Conservation (phyloP, 1,140 invertebrate species). For the Bombus cullumanus region DNA sequence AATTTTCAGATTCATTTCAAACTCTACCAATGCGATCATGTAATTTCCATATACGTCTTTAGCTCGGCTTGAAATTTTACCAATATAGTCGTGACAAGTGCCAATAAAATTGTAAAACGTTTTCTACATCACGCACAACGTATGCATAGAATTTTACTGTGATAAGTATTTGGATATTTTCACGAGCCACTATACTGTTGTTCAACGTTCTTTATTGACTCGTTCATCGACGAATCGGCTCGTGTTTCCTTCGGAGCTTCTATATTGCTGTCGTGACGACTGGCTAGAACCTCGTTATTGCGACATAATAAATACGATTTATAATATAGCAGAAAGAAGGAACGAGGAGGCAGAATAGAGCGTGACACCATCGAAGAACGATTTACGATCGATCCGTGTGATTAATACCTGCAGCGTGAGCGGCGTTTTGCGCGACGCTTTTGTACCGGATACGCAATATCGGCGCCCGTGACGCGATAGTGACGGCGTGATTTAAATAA, state of each 20-base stretch:
- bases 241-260: background rate
- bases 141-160: background rate
- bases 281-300: conserved; percentile 23
- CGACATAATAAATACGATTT: background rate
- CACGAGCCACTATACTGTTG: background rate
- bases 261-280: background rate
- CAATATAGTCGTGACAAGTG: too few relatives aligned
- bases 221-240: background rate
- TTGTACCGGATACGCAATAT: conserved; percentile 54
- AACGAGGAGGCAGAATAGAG: background rate
- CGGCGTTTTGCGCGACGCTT: conserved; percentile 8
- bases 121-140: background rate
- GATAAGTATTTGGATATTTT: background rate
- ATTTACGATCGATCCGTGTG: conserved; percentile 37
- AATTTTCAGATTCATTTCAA: too few relatives aligned
- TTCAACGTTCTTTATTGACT: background rate
- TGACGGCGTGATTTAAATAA: conserved; percentile 48
- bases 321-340: background rate
- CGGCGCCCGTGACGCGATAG: background rate
- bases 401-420: conserved; percentile 35
- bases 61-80: too few relatives aligned
- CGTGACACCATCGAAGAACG: conserved; percentile 48
- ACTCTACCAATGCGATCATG: too few relatives aligned
- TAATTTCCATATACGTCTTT: too few relatives aligned
- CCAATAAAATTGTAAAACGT: background rate